These are phyloP conservation scores for Tipula confusa DNA, from an alignment of 2,888 invertebrate genomes.

Conservation along the genomic window DNA sequence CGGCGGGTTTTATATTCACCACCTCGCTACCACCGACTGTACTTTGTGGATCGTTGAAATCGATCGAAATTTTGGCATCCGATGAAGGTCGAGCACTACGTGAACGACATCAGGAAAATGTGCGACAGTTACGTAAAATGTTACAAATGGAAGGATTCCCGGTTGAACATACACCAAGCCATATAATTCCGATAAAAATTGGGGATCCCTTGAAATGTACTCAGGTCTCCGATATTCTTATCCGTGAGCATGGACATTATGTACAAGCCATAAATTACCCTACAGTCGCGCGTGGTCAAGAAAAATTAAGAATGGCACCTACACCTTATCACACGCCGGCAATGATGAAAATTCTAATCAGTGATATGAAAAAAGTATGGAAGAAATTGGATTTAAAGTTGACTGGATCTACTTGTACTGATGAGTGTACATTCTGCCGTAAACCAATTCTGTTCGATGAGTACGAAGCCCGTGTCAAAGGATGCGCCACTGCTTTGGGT, in stretches of 20 bases:
- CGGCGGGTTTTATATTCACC: slow-evolving; percentile 98
- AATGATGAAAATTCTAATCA: slow-evolving; percentile 79
- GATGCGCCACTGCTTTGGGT: slow-evolving; percentile 40
- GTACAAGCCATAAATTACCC: slow-evolving; percentile 99
- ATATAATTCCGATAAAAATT: slow-evolving; percentile 92
- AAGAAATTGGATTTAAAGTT: slow-evolving; percentile 67
- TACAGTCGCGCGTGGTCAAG: slow-evolving; percentile 88
- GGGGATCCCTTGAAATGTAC: slow-evolving; percentile 79
- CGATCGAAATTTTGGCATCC: slow-evolving; percentile 78
- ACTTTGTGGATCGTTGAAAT: slow-evolving; percentile 77
- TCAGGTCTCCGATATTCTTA: slow-evolving; percentile 76
- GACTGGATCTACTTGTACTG: slow-evolving; percentile 54
- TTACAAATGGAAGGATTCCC: slow-evolving; percentile 76
- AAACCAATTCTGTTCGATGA: slow-evolving; percentile 55
- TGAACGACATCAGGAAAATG: slow-evolving; percentile 76
- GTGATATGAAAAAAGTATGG: slow-evolving; percentile 78
- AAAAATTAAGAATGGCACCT: slow-evolving; percentile 88
- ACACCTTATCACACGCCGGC: slow-evolving; percentile 84
- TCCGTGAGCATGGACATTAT: slow-evolving; percentile 84
- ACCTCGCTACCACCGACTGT: slow-evolving; percentile 94
- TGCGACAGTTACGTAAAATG: slow-evolving; percentile 74
- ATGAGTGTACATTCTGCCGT: slow-evolving; percentile 59
- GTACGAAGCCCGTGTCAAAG: slow-evolving; percentile 51
- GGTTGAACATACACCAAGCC: slow-evolving; percentile 85
- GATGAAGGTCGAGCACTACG: slow-evolving; percentile 79